Percentiles rank a stretch among this genome's conserved stretches.
phyloP scores from a whole-genome alignment of 2,113 vertebrate species.

The Noctilio leporinus region DNA sequence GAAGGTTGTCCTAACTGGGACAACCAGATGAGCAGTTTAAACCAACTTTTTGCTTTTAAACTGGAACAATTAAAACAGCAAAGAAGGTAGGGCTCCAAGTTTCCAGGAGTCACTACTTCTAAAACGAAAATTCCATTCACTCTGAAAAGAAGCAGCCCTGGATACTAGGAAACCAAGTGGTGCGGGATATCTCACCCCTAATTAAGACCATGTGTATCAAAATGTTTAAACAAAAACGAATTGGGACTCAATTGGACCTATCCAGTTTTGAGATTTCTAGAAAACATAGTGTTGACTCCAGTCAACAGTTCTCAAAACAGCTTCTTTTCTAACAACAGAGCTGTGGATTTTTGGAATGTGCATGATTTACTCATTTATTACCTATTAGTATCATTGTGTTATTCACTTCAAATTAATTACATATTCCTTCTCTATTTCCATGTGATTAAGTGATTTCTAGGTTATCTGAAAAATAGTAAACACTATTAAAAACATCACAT shows the following conservation, averaged over 20 bases:
- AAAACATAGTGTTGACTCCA: background rate
- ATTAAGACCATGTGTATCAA: background rate
- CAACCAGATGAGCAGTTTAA: background rate
- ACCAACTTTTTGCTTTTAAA: background rate
- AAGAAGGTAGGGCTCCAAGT: background rate
- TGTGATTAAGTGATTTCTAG: background rate
- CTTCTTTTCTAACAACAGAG: background rate
- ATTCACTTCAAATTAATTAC: background rate
- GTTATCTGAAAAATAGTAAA: background rate
- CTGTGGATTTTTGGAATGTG: background rate
- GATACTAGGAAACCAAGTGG: rapidly evolving
- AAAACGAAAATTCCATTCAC: background rate
- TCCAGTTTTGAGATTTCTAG: background rate
- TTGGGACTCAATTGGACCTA: background rate
- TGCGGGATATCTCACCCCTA: background rate
- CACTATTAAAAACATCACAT: background rate
- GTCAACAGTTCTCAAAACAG: background rate
- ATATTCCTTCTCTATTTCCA: background rate
- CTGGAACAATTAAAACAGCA: background rate
- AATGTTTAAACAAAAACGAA: background rate
- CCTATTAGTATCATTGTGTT: background rate
- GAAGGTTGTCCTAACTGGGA: background rate
- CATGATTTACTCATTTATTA: background rate
- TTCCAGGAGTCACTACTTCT: background rate
- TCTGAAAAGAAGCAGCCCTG: background rate